phyloP scores from a whole-genome alignment of 2,113 vertebrate species.

The Boleophthalmus pectinirostris region DNA sequence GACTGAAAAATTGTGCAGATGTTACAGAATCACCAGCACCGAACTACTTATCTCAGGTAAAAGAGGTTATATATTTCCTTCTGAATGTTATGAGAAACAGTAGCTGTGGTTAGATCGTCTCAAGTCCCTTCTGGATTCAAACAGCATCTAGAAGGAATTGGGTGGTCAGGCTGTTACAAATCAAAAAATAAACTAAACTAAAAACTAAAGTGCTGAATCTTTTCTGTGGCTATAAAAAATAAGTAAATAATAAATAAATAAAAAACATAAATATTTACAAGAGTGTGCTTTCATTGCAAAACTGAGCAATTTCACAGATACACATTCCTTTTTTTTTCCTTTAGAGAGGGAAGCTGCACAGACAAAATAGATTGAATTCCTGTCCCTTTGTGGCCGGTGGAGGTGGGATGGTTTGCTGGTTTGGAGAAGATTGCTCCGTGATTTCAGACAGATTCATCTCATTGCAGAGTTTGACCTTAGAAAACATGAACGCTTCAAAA shows the following conservation, averaged over 20 bases:
- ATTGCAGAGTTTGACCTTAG: constrained; percentile 4
- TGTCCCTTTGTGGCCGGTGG: background rate
- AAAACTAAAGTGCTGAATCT: background rate
- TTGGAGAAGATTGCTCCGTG: constrained; percentile 9
- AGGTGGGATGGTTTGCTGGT: background rate
- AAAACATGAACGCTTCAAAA: background rate
- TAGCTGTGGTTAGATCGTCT: too few relatives aligned
- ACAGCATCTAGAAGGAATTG: too few relatives aligned
- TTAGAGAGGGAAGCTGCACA: background rate
- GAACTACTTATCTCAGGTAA: too few relatives aligned
- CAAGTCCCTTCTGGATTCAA: too few relatives aligned
- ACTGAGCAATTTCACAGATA: background rate
- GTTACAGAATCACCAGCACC: too few relatives aligned
- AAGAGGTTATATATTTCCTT: too few relatives aligned
- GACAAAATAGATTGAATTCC: background rate
- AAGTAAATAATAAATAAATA: background rate
- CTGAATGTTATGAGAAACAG: too few relatives aligned
- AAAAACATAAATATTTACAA: background rate
- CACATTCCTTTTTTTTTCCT: background rate
- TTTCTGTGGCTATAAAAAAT: background rate
- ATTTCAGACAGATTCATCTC: constrained; percentile 10
- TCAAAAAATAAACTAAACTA: too few relatives aligned
- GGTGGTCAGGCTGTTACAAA: too few relatives aligned
- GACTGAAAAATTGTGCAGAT: too few relatives aligned
- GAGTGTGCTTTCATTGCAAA: background rate